Evolutionary conservation across 2,888 invertebrate species (phyloP).

Genomic region (Auanema freiburgensis): DNA sequence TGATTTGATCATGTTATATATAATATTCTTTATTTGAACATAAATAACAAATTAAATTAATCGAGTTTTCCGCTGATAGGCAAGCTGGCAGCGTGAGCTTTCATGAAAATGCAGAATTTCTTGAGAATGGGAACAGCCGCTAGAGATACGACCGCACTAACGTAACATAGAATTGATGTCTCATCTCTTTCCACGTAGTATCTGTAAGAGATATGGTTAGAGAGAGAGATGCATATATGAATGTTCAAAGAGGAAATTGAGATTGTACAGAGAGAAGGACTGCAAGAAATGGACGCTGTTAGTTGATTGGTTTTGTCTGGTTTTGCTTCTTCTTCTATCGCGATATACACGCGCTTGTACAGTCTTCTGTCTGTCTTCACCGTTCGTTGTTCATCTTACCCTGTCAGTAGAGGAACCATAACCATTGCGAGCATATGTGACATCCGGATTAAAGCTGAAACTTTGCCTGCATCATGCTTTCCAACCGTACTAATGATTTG

Average conservation of each 20-base stretch:
- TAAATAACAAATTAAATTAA: neutral
- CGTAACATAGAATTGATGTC: conserved; percentile 40
- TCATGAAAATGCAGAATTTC: conserved; percentile 45
- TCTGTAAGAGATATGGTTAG: conserved; percentile 24
- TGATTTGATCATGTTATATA: too few species aligned
- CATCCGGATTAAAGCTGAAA: conserved; percentile 53
- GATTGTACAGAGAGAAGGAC: conserved; percentile 18
- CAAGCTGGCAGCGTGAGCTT: conserved; percentile 34
- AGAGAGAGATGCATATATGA: too few species aligned
- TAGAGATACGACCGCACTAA: conserved; percentile 39
- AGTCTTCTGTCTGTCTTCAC: neutral
- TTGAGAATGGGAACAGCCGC: conserved; percentile 37
- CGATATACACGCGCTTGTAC: conserved; percentile 13
- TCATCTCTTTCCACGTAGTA: conserved; percentile 39
- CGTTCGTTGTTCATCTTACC: conserved; percentile 19
- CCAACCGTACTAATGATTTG: conserved; percentile 52
- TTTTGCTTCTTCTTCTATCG: conserved; percentile 24
- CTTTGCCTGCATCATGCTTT: conserved; percentile 49
- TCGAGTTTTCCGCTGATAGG: conserved; percentile 24
- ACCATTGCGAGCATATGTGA: conserved; percentile 44
- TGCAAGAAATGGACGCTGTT: conserved; percentile 22
- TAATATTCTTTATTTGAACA: conserved; percentile 1
- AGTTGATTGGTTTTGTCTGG: conserved; percentile 30
- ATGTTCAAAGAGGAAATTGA: too few species aligned
- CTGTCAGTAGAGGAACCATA: conserved; percentile 49